Evolutionary conservation across 2,888 invertebrate genomes (phyloP), one percentile per base, ranked within the genome.

Genomic region (Strigamia crassipes): DNA sequence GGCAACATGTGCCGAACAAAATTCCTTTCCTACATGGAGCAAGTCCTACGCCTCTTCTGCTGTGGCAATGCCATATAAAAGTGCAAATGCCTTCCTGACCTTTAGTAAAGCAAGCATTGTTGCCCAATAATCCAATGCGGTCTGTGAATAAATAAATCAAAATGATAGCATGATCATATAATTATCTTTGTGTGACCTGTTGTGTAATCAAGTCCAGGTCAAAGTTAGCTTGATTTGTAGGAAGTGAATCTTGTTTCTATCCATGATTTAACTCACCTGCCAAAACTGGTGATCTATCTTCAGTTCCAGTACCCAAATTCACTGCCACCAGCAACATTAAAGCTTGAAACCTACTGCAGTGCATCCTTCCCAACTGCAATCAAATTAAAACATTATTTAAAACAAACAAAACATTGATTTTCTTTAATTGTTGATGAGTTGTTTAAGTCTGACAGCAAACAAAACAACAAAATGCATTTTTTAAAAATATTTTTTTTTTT

Each of bases 21-120:
- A 95, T 95, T 0, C 96, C 95, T 86, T 96, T 96, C 93, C 96
- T 94, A 86, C 96, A 96, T 0, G 96, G 93, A 0, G 96, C 95
- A 0, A 96, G 94, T 84, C 95, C 93, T 86, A 93, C 92, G 0
- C 96, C 96, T 0, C 92, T 92, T 83, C 94, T 90, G 85, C 93
- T 92, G 0, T 90, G 90, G 87, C 96, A 96, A 87, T 96, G 95
- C 86, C 95, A 94, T 89, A 96, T 96, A 90, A 96, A 96, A 96
- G 96, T 96, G 88, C 96, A 96, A 86, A 95, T 92, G 56, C 93
- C 94, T 61, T 92, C 92, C 0, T 93, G 93, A 85, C 81, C 82
- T 27, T 84, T 82, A 9, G 85, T 61, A 5, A 42, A 6, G 18
- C 80, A 80, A 31, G 56, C 41, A 34, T 27, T 23, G 18, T 27